A percentile compares a stretch with the other conserved stretches of the same genome.
These are phyloP conservation scores for Cartodere bifasciata DNA, from an alignment of 2,888 invertebrate genomes.

Conservation along the genomic window DNA sequence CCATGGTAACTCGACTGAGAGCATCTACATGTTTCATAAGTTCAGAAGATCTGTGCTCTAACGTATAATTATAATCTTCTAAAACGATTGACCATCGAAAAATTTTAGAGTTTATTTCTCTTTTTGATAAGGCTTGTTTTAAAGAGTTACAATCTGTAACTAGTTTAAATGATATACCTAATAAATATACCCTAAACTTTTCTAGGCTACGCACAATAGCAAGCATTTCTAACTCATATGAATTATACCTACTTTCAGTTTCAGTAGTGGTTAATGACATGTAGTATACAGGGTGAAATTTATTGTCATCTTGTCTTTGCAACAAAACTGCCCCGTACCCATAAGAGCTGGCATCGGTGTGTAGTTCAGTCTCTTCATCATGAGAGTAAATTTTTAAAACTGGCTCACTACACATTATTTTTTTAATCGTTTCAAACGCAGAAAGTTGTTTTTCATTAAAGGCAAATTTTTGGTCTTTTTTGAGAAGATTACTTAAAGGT, in stretches of 20 bases:
- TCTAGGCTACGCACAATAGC: conserved; percentile 2
- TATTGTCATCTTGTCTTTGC: conserved; percentile 9
- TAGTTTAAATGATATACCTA: conserved; percentile 13
- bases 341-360: conserved; percentile 11
- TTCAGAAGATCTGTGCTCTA: too few relatives aligned
- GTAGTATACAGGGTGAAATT: conserved; percentile 3
- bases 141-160: conserved; percentile 23
- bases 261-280: conserved; percentile 6
- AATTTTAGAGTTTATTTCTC: too few relatives aligned
- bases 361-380: conserved; percentile 11
- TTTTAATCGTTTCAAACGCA: conserved; percentile 15
- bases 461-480: too few relatives aligned
- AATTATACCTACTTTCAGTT: conserved; percentile 10
- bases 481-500: too few relatives aligned
- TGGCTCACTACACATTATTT: conserved; percentile 9
- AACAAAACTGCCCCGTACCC: conserved; percentile 12
- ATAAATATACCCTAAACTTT: conserved; percentile 11
- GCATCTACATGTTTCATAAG: too few relatives aligned
- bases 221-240: conserved; percentile 7
- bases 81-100: too few relatives aligned
- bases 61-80: too few relatives aligned
- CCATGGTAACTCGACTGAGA: too few relatives aligned
- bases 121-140: too few relatives aligned
- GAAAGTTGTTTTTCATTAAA: conserved; percentile 11
- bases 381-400: conserved; percentile 10